Conservation (phyloP, 2,888 invertebrate species). For the Monoplex corrugatus region DNA sequence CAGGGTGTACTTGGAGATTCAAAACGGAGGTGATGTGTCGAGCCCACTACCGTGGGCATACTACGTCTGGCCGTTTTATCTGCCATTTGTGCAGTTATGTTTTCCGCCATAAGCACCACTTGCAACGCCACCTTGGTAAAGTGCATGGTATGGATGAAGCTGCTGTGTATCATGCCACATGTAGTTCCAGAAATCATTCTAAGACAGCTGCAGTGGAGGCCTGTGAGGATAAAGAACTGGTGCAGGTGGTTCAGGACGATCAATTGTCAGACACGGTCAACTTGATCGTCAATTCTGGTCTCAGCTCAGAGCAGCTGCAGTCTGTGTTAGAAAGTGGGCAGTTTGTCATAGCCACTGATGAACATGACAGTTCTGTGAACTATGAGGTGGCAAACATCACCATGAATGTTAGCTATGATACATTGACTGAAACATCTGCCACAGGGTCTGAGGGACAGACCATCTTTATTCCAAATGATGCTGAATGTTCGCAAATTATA, state of each 20-base stretch:
- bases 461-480: constrained; percentile 41
- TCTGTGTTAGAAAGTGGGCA: constrained; percentile 65
- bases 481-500: constrained; percentile 48
- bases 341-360: constrained; percentile 70
- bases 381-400: constrained; percentile 72
- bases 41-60: constrained; percentile 76
- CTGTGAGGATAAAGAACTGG: constrained; percentile 27
- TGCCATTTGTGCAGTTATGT: constrained; percentile 75
- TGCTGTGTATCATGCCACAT: constrained; percentile 19
- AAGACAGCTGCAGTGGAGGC: not conserved
- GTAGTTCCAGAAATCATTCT: not conserved
- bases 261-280: constrained; percentile 59
- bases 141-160: constrained; percentile 67
- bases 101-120: constrained; percentile 79
- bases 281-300: constrained; percentile 61
- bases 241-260: constrained; percentile 28
- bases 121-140: constrained; percentile 74
- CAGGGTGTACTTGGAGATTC: constrained; percentile 79
- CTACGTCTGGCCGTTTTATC: constrained; percentile 72
- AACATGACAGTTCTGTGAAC: constrained; percentile 66
- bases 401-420: constrained; percentile 67
- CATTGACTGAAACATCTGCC: constrained; percentile 56
- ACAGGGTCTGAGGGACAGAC: constrained; percentile 31
- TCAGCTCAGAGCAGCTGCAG: constrained; percentile 62
- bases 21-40: constrained; percentile 75